Base-by-base conservation (phyloP, 2,113 vertebrate genomes). In the Panurus biarmicus region DNA sequence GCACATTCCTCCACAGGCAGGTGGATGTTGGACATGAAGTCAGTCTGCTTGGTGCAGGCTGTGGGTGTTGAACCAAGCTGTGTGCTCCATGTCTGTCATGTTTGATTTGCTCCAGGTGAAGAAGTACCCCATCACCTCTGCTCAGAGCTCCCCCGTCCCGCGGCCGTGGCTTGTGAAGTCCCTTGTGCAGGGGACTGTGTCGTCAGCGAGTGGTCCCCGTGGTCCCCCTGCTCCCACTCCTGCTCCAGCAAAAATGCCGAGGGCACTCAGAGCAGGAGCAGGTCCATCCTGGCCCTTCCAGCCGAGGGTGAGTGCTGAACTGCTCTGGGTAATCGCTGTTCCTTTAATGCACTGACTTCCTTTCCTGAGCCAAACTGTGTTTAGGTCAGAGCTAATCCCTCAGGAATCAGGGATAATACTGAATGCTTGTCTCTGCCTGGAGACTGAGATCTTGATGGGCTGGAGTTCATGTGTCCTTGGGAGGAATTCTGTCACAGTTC, bases 211-310 rank as follows among this genome's bases (percentile, higher is more conserved):
- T 99, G 99, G 99, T 98, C 98, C 6, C 57, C 65, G 5, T 99
- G 99, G 99, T 99, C 99, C 9, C 44, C 97, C 2, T 99, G 99
- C 94, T 99, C 99, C 58, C 98, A 98, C 82, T 98, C 98, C 61
- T 99, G 99, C 89, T 98, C 98, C 87, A 97, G 95, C 89, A 99
- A 98, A 93, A 99, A 94, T 6, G 92, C 98, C 3, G 99, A 99
- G 87, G 99, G 99, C 35, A 98, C 95, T 62, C 99, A 99, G 67
- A 99, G 98, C 94, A 98, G 99, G 80, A 98, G 97, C 38, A 98
- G 99, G 42, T 97, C 96, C 26, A 96, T 99, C 85, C 85, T 99
- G 88, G 99, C 99, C 31, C 97, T 99, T 75, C 98, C 98, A 50
- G 98, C 98, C 3, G 98, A 99, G 97, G 99, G 99, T 99, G 92